phyloP scores from a whole-genome alignment of 2,113 vertebrate species.

The Platycercus adscitus region DNA sequence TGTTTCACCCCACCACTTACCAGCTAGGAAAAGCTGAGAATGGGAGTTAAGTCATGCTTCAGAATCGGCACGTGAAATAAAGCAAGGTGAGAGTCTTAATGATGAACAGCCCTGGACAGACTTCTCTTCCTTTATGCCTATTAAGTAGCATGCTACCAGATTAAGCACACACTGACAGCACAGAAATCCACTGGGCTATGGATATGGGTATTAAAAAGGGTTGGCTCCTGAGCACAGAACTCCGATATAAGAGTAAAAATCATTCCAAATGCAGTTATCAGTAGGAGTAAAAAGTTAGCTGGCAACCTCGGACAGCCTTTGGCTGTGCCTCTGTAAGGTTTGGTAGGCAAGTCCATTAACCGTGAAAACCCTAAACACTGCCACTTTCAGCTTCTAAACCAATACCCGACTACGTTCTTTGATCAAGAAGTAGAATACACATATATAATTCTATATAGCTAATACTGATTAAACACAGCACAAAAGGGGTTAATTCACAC shows the following conservation, averaged over 20 bases:
- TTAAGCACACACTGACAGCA: conserved; percentile 68
- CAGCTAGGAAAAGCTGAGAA: conserved; percentile 36
- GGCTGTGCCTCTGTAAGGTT: conserved; percentile 67
- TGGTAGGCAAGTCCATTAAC: conserved; percentile 81
- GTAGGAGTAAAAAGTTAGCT: conserved; percentile 79
- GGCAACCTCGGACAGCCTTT: conserved; percentile 79
- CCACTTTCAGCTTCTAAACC: conserved; percentile 90
- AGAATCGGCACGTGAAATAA: conserved; percentile 46
- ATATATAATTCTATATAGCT: conserved; percentile 94
- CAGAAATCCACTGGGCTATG: conserved; percentile 74
- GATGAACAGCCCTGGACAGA: conserved; percentile 53
- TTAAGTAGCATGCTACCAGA: conserved; percentile 71
- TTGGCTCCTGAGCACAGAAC: conserved; percentile 76
- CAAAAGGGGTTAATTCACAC: conserved; percentile 88
- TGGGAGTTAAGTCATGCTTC: conserved; percentile 47
- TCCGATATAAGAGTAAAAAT: conserved; percentile 75
- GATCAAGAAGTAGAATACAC: conserved; percentile 93
- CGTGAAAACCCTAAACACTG: conserved; percentile 80
- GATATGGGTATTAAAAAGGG: conserved; percentile 74
- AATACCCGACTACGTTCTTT: conserved; percentile 89
- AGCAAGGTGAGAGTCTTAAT: conserved; percentile 61
- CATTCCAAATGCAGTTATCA: conserved; percentile 76
- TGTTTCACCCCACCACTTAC: conserved; percentile 31
- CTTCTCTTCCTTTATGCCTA: conserved; percentile 64
- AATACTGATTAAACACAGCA: conserved; percentile 95